Evolutionary conservation across 2,797 vertebrate genomes (phyloP).

Genomic region (Acanthopagrus latus): DNA sequence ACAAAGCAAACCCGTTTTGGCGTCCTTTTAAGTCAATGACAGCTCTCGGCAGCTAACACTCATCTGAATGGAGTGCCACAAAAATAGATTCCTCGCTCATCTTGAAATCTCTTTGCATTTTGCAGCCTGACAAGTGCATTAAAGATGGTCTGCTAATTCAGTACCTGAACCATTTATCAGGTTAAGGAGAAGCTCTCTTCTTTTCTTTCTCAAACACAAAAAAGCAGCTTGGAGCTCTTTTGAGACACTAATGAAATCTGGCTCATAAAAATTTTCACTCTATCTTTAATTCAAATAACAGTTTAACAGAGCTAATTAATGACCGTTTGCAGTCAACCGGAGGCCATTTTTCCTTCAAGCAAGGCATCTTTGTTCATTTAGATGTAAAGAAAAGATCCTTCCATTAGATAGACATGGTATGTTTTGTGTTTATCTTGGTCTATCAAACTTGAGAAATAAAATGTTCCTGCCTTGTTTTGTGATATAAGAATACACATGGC

Average conservation of each 20-base stretch:
- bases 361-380: conserved; percentile 62
- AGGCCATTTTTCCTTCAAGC: conserved; percentile 55
- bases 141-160: conserved; percentile 49
- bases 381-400: conserved; percentile 56
- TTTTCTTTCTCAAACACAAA: conserved; percentile 48
- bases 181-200: conserved; percentile 42
- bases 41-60: conserved; percentile 54
- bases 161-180: conserved; percentile 53
- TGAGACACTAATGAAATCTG: conserved; percentile 53
- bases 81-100: conserved; percentile 59
- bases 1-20: conserved; percentile 41
- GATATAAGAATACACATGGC: neutral
- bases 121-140: conserved; percentile 40
- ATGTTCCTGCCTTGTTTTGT: conserved; percentile 9
- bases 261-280: conserved; percentile 51
- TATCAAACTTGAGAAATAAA: conserved; percentile 20
- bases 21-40: conserved; percentile 64
- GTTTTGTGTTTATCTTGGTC: conserved; percentile 4
- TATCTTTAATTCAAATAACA: conserved; percentile 55
- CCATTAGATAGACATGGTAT: conserved; percentile 24
- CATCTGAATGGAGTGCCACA: conserved; percentile 51
- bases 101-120: conserved; percentile 47
- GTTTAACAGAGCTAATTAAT: conserved; percentile 66
- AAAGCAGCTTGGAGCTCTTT: conserved; percentile 53
- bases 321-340: conserved; percentile 48